Conservation (phyloP, 2,113 vertebrate species). For the Mus spicilegus region DNA sequence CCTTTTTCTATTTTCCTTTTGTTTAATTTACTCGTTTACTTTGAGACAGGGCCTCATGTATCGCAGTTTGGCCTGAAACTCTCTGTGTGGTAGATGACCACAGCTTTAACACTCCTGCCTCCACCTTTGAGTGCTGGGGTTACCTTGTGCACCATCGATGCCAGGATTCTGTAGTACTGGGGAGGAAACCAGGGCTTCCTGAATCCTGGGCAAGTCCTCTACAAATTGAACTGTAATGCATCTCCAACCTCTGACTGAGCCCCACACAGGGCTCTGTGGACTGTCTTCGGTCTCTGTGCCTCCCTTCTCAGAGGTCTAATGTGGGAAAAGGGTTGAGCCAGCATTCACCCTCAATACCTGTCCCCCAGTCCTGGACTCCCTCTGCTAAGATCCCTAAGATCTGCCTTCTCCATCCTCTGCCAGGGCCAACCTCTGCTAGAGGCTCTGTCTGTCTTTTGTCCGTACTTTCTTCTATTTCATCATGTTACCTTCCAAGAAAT, state of each 20-base stretch:
- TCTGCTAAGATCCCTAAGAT: conserved; percentile 68
- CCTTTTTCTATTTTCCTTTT: neutral
- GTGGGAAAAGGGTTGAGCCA: neutral
- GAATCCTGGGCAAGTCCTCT: neutral
- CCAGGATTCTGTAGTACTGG: neutral
- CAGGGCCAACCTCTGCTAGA: neutral
- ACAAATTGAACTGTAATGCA: neutral
- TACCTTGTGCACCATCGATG: too few species aligned
- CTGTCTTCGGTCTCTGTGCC: neutral
- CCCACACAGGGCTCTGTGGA: neutral
- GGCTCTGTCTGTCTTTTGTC: conserved; percentile 54
- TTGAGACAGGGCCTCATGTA: neutral
- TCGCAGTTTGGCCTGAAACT: neutral
- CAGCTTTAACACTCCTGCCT: neutral
- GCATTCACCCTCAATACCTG: conserved; percentile 72
- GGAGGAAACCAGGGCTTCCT: neutral
- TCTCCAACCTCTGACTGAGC: neutral
- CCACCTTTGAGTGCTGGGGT: neutral
- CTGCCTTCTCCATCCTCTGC: conserved; percentile 73
- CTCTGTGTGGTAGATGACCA: too few species aligned
- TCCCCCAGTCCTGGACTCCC: conserved; percentile 21
- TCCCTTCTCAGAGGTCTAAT: neutral
- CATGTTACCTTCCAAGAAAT: conserved; percentile 76
- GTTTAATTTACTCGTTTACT: neutral
- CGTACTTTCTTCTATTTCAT: conserved; percentile 65